Evolutionary conservation across 1,140 invertebrate species (phyloP).

Genomic region (Drosophila varians): DNA sequence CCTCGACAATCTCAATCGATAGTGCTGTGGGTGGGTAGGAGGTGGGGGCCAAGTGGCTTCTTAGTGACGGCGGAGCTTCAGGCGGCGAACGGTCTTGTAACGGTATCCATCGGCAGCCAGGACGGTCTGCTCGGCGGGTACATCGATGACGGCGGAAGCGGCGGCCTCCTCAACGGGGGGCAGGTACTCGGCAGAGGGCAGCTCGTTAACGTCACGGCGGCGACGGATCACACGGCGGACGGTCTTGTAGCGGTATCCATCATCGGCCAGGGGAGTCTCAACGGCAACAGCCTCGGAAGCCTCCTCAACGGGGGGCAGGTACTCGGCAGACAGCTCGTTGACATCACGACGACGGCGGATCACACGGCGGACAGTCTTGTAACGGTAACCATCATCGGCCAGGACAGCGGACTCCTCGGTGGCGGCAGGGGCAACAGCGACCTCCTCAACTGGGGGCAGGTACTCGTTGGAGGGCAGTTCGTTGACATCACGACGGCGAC

Average conservation of each 20-base stretch:
- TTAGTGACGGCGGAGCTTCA: constrained; percentile 73
- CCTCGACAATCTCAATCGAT: constrained; percentile 36
- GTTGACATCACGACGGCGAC: constrained; percentile 64
- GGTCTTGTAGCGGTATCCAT: constrained; percentile 1
- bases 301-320: constrained; percentile 49
- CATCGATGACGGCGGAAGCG: constrained; percentile 61
- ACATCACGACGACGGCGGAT: constrained; percentile 65
- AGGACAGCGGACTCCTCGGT: constrained; percentile 39
- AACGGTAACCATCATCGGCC: constrained; percentile 60
- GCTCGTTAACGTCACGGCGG: constrained; percentile 61
- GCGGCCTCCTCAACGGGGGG: constrained; percentile 53
- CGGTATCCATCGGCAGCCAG: constrained; percentile 75
- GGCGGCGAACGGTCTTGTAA: constrained; percentile 78
- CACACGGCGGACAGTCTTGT: constrained; percentile 52
- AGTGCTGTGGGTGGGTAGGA: constrained; percentile 41
- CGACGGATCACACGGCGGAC: constrained; percentile 64
- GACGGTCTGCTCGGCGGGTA: constrained; percentile 61
- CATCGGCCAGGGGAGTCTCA: constrained; percentile 20
- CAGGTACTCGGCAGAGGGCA: constrained; percentile 62
- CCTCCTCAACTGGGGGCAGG: constrained; percentile 50
- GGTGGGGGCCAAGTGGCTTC: neutral
- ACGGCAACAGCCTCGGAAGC: constrained; percentile 22
- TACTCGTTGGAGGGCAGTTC: constrained; percentile 49
- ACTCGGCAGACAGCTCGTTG: constrained; percentile 42
- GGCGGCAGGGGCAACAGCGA: constrained; percentile 9